Base-by-base conservation (phyloP, 1,140 invertebrate genomes). In the Leptoteleia sp. region DNA sequence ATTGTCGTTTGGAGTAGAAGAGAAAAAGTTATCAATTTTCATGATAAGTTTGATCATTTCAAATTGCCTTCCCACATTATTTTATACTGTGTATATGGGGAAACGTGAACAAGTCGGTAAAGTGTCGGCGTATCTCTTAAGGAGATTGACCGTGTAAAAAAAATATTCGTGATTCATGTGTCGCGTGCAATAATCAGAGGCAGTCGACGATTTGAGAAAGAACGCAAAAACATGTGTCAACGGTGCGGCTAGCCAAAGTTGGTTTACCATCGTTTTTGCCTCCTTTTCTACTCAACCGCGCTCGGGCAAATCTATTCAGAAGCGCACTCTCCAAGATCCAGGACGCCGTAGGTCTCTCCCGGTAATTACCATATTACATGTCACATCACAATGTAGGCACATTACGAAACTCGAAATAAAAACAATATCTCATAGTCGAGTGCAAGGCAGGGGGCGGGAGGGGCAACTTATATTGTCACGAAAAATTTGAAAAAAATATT, bases 291-390 rank as follows among this genome's bases (percentile, higher is more conserved):
- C 43, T 59, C 27, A 52, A 38, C 33, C 25, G 8, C 37, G 47
- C 31, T 59, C 38, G 29, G 31, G 45, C n/a, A 25, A 54, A 38
- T 61, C 45, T 47, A 76, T 67, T 67, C 62, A 76, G 62, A 42
- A 59, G 47, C 37, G 45, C 35, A 37, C 35, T 57, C 43, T 65
- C 43, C 52, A 47, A 57, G 71, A 67, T 67, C 27, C 71, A 59
- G 70, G 42, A 57, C 59, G 42, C 12, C 29, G 22, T 29, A 59
- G 33, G 50, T 67, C 45, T 64, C 52, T 67, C 61, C n/a, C 17
- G 38, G 45, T 52, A 47, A 67, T 67, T 76, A 67, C 72, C 72
- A 76, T 76, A 76, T 76, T 76, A 67, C 62, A 68, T 76, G 72
- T 59, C 54, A 50, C 65, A 70, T 62, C 43, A 76, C 55, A 67